Evolutionary conservation across 2,797 vertebrate species (phyloP), one percentile per base, ranked within the genome.

Genomic region (Pangasius mekongensis): DNA sequence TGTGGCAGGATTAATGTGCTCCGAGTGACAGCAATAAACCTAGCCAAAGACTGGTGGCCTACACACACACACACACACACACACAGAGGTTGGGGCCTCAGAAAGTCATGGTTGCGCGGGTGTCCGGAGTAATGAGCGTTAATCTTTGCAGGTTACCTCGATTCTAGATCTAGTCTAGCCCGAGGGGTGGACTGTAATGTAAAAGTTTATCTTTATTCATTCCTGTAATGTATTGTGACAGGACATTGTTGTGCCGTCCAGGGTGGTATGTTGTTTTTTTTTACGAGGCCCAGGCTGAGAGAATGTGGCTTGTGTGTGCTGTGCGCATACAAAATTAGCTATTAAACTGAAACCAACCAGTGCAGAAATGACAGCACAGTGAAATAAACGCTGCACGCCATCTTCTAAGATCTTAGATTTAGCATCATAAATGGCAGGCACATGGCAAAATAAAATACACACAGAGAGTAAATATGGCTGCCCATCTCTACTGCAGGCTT

Each of bases 1-100:
- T 98, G 98, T 97, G 96, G 97, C 95, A 96, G 97, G 97, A 99
- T 99, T 97, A 98, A 99, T 98, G 98, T 97, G 96, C 96, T 95
- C 96, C 96, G 96, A 96, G 96, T 96, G 97, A 96, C 96, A 93
- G 95, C 94, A 88, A 92, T 91, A 90, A 91, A 96, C 95, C 94
- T 20, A 0, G 73, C 24, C 92, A 95, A 91, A 94, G 92, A 93
- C 43, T 77, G 71, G 93, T 93, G 96, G 96, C 94, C 83, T 54
- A 94, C 96, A 95, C 96, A 95, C 94, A 95, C 94, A 9, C 91
- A 92, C 62, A 14, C 67, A 56, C 62, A 66, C 81, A 47, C 81
- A 83, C 58, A 47, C 0, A 43, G 43, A 43, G 43, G 43, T 3
- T 33, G 24, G 36, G 58, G 56, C 36, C 24, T n/a, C 24, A 39